Evolutionary conservation across 2,888 invertebrate species (phyloP), one percentile per base, ranked within the genome.

Genomic region (Zootermopsis nevadensis): DNA sequence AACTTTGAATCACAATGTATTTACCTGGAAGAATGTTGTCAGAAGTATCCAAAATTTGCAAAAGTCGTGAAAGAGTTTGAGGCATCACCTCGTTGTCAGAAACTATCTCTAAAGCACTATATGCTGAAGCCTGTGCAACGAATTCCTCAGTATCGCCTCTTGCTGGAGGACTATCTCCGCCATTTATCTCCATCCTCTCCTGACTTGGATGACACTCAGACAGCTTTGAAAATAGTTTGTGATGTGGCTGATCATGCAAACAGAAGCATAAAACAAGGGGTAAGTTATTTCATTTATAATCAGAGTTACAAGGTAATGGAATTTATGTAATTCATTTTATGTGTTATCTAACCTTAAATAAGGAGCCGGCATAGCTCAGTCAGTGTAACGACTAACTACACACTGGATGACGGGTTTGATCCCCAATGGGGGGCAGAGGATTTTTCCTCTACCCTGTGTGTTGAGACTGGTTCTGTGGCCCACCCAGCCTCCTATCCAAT

Each of bases 91-190:
- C 42, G 83, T 15, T 85, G 85, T 76, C 88, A 89, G 81, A 92
- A 91, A 86, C 88, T 94, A 74, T 90, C 92, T 1, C 85, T 94
- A 77, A 91, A 91, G 79, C 93, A 93, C 89, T 93, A 92, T 86
- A 93, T 94, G 93, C 88, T 94, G 84, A 93, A 93, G 88, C 94
- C 94, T 0, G 92, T 94, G 83, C 94, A 94, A 87, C 89, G 94
- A 87, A 91, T 94, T 85, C 93, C 93, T n/a, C 93, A 93, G 87
- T 94, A 94, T 87, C 90, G 92, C 86, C 88, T 94, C 4, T 88
- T 94, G 15, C 88, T 94, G 30, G 91, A 92, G 88, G 92, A 93
- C 87, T 94, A 94, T 87, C 87, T 92, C 81, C 91, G 91, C 86
- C 90, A 92, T 86, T 89, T 93, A 77, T 87, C 89, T 12, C 88